Base-by-base conservation (phyloP, 2,888 invertebrate species). In the Spisula subtruncata region DNA sequence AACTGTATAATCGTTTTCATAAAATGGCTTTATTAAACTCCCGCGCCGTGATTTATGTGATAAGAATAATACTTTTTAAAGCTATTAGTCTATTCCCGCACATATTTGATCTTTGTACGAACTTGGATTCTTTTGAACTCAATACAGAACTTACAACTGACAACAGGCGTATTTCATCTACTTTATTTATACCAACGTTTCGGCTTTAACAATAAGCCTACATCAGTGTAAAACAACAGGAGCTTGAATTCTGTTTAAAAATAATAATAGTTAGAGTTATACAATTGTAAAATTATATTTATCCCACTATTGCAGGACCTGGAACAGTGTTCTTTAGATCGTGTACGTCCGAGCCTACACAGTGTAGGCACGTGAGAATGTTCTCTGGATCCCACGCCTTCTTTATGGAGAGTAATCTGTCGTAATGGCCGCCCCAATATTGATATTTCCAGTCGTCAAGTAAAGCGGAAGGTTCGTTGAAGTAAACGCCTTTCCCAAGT, bases 361-460 rank as follows among this genome's bases (percentile, higher is more conserved):
- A 95, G 83, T 95, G 93, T 16, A 90, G 87, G 46, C 95, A 94
- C n/a, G 92, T 92, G 75, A 95, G 92, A 46, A 94, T 81, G 56
- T 94, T 92, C 46, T 86, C 87, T 0, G 93, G 94, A 84, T 94
- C 94, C 90, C 93, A 93, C 41, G 85, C n/a, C 56, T 87, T 80
- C 86, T 95, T 95, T 83, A 93, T 91, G 0, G 54, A 41, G 35
- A 94, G 79, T n/a, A 95, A 85, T 10, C 91, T 82, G 60, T 91
- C 87, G 81, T 94, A 94, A 66, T 91, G 89, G 25, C 88, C 84
- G 14, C 94, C 94, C 95, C 94, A 94, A 81, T 94, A 94, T 25
- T 89, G 91, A 0, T 60, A 83, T 88, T 95, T 93, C 94, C 94
- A 94, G 80, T 93, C 86, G 2, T 90, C 87, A 41, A 94, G 89